phyloP scores from a whole-genome alignment of 2,797 vertebrate genomes.

The Pseudochirops corinnae region DNA sequence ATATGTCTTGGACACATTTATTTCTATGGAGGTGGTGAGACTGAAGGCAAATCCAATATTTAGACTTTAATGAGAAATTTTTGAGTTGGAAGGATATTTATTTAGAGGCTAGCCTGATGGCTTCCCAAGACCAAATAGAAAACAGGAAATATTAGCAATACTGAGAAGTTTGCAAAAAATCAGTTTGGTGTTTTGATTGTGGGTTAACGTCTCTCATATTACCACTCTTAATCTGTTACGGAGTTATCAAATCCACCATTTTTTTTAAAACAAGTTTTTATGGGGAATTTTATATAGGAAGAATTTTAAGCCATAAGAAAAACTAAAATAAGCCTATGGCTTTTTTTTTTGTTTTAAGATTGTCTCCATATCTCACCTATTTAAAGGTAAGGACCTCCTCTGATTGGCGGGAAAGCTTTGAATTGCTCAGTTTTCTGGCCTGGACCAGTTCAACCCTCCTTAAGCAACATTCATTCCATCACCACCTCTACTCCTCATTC shows the following conservation, averaged over 20 bases:
- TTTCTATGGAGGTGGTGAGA: slow-evolving; percentile 51
- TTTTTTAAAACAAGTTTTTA: neutral
- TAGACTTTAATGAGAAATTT: slow-evolving; percentile 62
- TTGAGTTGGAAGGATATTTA: slow-evolving; percentile 20
- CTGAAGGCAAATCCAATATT: slow-evolving; percentile 26
- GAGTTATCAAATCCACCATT: neutral
- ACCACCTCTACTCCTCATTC: neutral
- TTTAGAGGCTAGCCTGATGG: slow-evolving; percentile 15
- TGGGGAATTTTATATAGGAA: neutral
- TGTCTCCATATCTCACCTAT: neutral
- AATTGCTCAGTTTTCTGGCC: neutral
- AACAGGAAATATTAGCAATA: neutral
- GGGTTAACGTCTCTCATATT: neutral
- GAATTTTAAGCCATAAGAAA: neutral
- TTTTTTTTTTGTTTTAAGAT: neutral
- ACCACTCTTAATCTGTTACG: neutral
- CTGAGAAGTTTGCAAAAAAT: slow-evolving; percentile 7
- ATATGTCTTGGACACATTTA: slow-evolving; percentile 44
- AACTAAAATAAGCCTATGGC: neutral
- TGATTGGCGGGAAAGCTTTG: neutral
- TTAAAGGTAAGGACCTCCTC: neutral
- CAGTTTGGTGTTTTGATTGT: neutral
- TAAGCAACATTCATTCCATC: neutral
- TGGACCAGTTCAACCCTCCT: neutral
- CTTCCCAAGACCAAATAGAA: slow-evolving; percentile 46